Evolutionary conservation across 2,888 invertebrate species (phyloP), one percentile per base, ranked within the genome.

Genomic region (Crocallis elinguaria): DNA sequence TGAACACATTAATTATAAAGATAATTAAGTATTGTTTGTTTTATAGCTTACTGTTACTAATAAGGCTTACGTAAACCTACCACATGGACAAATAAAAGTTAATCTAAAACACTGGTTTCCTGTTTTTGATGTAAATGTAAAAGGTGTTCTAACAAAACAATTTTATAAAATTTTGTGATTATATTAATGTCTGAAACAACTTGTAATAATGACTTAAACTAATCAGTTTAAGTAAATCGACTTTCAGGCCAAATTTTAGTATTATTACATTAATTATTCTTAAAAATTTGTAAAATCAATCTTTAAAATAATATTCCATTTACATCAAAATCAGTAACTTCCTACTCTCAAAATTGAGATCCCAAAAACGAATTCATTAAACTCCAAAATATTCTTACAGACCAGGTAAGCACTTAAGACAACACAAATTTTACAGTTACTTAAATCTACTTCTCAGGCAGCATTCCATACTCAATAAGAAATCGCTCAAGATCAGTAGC

Each of bases 401-500:
- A n/a, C n/a, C n/a, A n/a, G 11, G 4, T n/a, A 49, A 57, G 41
- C 46, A 53, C 36, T 46, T 23, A 36, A 6, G 1, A 12, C 16
- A 14, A 53, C 52, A 49, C 45, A 48, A 30, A 30, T 39, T 46
- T 33, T 17, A 35, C 16, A 38, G 21, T 3, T 36, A 19, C 4
- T 14, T 13, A 16, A 25, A 33, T 51, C 25, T 92, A 94, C 80
- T 95, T 95, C 76, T 96, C 96, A 39, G 94, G 93, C 49, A 97
- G 84, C 83, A 96, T 93, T 35, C 96, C 96, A 85, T 95, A 95
- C 77, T 98, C 98, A 54, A 96, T 94, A 3, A 99, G 93, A 84
- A 96, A 98, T 67, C 94, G 94, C 90, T 98, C 98, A 12, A 99
- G 95, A 87, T 99, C 98, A 23, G 95, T 95, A 2, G 96, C 94